Conservation (phyloP, 2,797 vertebrate species). For the Lepus oiostolus region DNA sequence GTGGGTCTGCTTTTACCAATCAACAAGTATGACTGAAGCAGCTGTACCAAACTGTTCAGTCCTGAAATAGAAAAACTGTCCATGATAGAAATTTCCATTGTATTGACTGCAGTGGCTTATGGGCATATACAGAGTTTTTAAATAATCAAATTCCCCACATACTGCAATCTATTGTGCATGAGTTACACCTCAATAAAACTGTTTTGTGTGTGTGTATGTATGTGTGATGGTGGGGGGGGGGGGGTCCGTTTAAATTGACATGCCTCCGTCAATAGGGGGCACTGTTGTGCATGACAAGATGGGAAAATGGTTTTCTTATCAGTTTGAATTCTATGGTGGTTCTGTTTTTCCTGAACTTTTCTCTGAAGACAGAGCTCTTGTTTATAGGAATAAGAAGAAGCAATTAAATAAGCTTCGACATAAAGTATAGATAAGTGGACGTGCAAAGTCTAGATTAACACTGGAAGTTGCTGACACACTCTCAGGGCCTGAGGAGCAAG, state of each 20-base stretch:
- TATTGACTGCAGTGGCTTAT: not conserved
- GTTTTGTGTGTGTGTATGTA: not conserved
- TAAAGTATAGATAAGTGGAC: constrained; percentile 9
- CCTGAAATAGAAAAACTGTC: constrained; percentile 24
- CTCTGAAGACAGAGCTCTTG: constrained; percentile 58
- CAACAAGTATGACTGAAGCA: not conserved
- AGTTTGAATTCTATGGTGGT: not conserved
- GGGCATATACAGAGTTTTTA: not conserved
- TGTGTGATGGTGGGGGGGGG: no score
- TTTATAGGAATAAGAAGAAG: constrained; percentile 52
- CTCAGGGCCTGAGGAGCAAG: not conserved
- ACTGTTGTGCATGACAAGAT: constrained; percentile 24
- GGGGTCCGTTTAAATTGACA: not conserved
- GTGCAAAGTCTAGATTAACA: constrained; percentile 18
- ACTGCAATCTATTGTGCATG: not conserved
- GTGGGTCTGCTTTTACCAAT: not conserved
- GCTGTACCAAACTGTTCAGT: not conserved
- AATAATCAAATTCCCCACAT: not conserved
- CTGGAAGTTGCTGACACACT: not conserved
- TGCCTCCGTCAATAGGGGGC: constrained; percentile 57
- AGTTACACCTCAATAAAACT: not conserved
- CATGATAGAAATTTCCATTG: not conserved
- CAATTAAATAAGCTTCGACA: constrained; percentile 53
- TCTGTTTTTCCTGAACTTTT: constrained; percentile 30
- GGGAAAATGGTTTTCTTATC: constrained; percentile 28